phyloP scores from a whole-genome alignment of 2,888 invertebrate genomes.

The Nomada hirtipes region DNA sequence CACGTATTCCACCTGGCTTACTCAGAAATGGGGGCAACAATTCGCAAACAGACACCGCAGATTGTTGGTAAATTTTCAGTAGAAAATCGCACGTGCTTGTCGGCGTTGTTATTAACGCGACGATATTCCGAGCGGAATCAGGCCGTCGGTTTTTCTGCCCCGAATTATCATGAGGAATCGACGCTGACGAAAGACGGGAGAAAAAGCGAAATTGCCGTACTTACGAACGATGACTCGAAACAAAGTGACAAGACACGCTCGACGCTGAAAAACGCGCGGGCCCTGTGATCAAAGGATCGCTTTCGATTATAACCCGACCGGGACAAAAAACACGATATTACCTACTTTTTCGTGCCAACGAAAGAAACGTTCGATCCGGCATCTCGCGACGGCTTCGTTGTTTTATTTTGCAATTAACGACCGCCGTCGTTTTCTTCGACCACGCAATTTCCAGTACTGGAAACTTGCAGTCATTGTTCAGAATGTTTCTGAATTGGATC shows the following conservation, averaged over 20 bases:
- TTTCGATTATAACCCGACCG: slow-evolving; percentile 57
- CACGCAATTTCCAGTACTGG: neutral
- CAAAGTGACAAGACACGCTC: slow-evolving; percentile 60
- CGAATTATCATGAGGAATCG: slow-evolving; percentile 60
- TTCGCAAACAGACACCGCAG: slow-evolving; percentile 14
- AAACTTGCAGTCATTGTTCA: neutral
- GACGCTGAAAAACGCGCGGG: slow-evolving; percentile 58
- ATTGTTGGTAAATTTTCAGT: slow-evolving; percentile 33
- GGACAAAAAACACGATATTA: slow-evolving; percentile 39
- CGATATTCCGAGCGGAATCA: slow-evolving; percentile 54
- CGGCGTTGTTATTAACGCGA: slow-evolving; percentile 47
- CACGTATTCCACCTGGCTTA: neutral
- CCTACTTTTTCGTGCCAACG: slow-evolving; percentile 31
- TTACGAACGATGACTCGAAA: slow-evolving; percentile 68
- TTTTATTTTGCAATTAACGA: slow-evolving; percentile 35
- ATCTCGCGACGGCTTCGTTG: slow-evolving; percentile 13
- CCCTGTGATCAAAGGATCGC: slow-evolving; percentile 69
- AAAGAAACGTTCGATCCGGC: neutral
- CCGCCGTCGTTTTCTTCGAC: neutral
- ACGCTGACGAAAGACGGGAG: slow-evolving; percentile 12
- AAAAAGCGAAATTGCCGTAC: slow-evolving; percentile 71
- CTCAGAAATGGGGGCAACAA: neutral
- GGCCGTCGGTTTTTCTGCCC: slow-evolving; percentile 62
- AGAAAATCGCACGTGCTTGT: slow-evolving; percentile 37
- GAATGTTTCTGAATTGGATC: neutral